These are phyloP conservation scores for Planiliza haematocheilus DNA, from an alignment of 2,113 vertebrate species.

Conservation along the genomic window DNA sequence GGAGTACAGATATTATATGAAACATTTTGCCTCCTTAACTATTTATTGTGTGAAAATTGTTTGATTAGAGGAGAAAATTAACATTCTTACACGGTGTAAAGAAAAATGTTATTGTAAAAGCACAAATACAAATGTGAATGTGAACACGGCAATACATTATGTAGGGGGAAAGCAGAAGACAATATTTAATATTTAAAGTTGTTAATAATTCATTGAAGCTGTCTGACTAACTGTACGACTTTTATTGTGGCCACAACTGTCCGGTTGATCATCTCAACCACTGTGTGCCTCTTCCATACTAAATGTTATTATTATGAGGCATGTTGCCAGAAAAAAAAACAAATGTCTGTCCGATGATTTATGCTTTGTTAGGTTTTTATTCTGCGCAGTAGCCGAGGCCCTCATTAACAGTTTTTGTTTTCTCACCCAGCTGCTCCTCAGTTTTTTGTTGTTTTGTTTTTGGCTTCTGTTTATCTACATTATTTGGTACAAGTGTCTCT, in stretches of 20 bases:
- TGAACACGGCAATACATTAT: slow-evolving; percentile 70
- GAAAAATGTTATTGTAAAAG: slow-evolving; percentile 67
- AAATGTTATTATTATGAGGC: background rate
- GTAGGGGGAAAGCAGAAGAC: slow-evolving; percentile 48
- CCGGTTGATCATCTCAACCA: slow-evolving; percentile 18
- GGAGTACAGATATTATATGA: slow-evolving; percentile 48
- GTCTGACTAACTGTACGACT: slow-evolving; percentile 2
- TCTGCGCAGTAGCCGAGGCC: background rate
- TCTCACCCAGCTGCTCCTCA: background rate
- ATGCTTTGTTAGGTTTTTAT: background rate
- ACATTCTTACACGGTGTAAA: slow-evolving; percentile 60
- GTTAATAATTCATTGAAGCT: slow-evolving; percentile 33
- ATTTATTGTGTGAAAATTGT: slow-evolving; percentile 70
- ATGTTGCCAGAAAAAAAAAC: background rate
- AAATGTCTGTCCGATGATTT: background rate
- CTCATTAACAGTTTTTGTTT: background rate
- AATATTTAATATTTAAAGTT: slow-evolving; percentile 56
- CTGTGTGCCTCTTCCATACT: slow-evolving; percentile 29
- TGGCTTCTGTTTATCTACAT: background rate
- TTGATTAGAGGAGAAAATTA: slow-evolving; percentile 44
- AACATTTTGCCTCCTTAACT: slow-evolving; percentile 54
- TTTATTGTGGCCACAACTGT: slow-evolving; percentile 36
- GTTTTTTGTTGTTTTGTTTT: background rate
- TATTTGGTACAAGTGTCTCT: background rate
- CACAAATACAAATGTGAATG: slow-evolving; percentile 77